These are phyloP conservation scores for Actenoides hombroni DNA, from an alignment of 2,113 vertebrate species.

Conservation along the genomic window DNA sequence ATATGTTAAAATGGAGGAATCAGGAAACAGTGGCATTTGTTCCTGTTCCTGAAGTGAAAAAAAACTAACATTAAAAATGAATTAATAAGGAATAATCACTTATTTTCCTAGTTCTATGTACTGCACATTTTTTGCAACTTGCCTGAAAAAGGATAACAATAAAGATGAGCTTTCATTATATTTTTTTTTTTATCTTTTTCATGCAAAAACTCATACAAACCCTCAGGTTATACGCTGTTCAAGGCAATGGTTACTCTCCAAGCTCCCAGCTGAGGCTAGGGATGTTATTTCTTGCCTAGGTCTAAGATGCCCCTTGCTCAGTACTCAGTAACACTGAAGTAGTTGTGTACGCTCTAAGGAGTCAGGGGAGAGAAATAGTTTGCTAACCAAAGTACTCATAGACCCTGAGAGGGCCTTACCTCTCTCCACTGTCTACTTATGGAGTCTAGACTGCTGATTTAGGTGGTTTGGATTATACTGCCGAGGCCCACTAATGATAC, in stretches of 20 bases:
- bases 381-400: background rate
- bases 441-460: conserved; percentile 39
- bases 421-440: background rate
- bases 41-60: background rate
- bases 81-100: background rate
- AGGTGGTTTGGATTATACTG: conserved; percentile 4
- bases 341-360: background rate
- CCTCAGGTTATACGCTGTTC: background rate
- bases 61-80: background rate
- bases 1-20: background rate
- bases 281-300: background rate
- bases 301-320: background rate
- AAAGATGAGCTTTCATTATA: background rate
- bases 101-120: background rate
- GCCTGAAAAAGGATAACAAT: background rate
- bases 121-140: background rate
- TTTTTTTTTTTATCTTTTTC: background rate
- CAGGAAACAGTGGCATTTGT: background rate
- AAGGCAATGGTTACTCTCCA: background rate
- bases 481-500: background rate
- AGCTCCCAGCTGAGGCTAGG: background rate
- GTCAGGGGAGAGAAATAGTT: background rate
- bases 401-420: background rate
- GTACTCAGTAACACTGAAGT: fast-evolving
- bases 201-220: fast-evolving